Evolutionary conservation across 2,113 vertebrate species (phyloP), one percentile per base, ranked within the genome.

Genomic region (Vireo altiloquus): DNA sequence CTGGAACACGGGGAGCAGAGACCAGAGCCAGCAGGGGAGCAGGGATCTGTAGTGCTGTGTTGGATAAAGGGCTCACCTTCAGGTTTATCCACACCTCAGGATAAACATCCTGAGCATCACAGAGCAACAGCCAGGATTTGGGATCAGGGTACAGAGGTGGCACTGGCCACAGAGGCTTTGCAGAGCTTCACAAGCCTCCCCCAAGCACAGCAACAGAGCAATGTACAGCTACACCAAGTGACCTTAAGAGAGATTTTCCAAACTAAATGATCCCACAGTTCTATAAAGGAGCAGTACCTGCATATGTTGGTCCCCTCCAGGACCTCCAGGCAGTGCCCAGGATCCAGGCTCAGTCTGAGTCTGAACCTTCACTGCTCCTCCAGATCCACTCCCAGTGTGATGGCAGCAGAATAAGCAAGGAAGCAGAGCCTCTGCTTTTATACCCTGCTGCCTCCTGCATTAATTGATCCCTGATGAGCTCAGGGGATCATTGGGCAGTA

Each of bases 361-460:
- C 33, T 14, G 33, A 37, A 1, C 27, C 47, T 7, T 53, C 35
- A 0, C 6, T 0, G 1, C 54, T 31, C 14, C 59, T 60, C n/a
- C 46, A 74, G 19, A 10, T 6, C 17, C 35, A 0, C 18, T 19
- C 5, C 61, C 10, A 18, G 3, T 0, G 2, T 0, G 1, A 2
- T 0, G 0, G 2, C 11, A 56, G 46, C 56, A 52, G 9, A 3
- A 13, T 0, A 0, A 28, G 1, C 4, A 54, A 0, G 0, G 0
- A 1, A 0, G 0, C 7, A 46, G 31, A 30, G n/a, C 5, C 52
- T 15, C 57, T 31, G 15, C 60, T 56, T 21, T 85, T 64, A 31
- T 28, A 75, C 4, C 30, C 79, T 39, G 2, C 56, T 46, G 24
- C 44, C 44, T 30, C 35, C 57, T n/a, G 59, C 23, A 0, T 12